Conservation (phyloP, 2,113 vertebrate species). For the Etheostoma spectabile region DNA sequence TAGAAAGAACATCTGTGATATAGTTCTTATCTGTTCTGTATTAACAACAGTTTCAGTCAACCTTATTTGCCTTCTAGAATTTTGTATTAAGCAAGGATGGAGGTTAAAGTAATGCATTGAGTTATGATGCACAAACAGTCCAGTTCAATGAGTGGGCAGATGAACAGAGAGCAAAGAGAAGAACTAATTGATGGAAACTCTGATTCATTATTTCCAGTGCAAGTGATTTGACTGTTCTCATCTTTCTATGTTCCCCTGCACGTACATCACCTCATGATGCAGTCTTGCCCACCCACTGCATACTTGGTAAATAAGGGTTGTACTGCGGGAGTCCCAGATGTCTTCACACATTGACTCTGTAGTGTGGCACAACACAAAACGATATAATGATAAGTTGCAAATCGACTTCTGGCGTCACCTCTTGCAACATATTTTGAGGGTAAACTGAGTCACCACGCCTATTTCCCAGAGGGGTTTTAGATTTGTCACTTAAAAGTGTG, state of each 20-base stretch:
- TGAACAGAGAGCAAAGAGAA: neutral
- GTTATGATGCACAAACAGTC: neutral
- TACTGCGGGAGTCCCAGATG: slow-evolving; percentile 41
- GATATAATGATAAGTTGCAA: slow-evolving; percentile 66
- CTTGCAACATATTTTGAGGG: slow-evolving; percentile 54
- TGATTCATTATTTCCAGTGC: slow-evolving; percentile 36
- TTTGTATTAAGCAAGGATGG: slow-evolving; percentile 9
- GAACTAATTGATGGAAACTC: slow-evolving; percentile 24
- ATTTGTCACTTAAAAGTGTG: slow-evolving; percentile 24
- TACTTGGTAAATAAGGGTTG: slow-evolving; percentile 69
- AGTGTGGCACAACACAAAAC: slow-evolving; percentile 40
- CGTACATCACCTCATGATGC: slow-evolving; percentile 29
- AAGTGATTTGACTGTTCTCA: slow-evolving; percentile 17
- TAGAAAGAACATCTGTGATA: slow-evolving; percentile 54
- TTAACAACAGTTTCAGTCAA: slow-evolving; percentile 61
- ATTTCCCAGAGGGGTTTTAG: slow-evolving; percentile 38
- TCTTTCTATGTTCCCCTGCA: slow-evolving; percentile 49
- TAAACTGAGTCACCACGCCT: slow-evolving; percentile 51
- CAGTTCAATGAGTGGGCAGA: neutral
- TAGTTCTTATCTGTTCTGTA: slow-evolving; percentile 63
- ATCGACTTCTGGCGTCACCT: slow-evolving; percentile 57
- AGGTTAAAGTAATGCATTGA: slow-evolving; percentile 17
- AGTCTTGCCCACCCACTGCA: slow-evolving; percentile 43
- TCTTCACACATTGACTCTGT: slow-evolving; percentile 43
- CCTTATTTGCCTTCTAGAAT: neutral